Evolutionary conservation across 2,113 vertebrate species (phyloP).

Genomic region (Aleadryas rufinucha): DNA sequence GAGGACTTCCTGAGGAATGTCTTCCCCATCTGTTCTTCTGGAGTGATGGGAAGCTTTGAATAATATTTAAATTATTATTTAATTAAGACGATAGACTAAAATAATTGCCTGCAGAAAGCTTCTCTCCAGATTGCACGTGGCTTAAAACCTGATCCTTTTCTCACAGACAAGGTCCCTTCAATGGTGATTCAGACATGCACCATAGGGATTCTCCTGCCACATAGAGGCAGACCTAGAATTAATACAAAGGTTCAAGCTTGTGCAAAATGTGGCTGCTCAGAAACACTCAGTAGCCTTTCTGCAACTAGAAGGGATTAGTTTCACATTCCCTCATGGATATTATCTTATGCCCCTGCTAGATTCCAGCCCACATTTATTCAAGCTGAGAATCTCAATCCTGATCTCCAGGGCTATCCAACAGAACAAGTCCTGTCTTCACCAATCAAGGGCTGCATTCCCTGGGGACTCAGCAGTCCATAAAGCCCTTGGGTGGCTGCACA

Average conservation of each 20-base stretch:
- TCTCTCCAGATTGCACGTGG: neutral
- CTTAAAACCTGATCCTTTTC: neutral
- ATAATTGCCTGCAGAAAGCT: neutral
- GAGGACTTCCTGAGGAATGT: neutral
- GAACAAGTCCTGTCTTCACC: neutral
- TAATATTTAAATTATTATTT: neutral
- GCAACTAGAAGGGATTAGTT: neutral
- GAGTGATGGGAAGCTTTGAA: neutral
- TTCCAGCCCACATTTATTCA: neutral
- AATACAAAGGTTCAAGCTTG: neutral
- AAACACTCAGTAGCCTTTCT: neutral
- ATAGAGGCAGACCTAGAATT: rapidly evolving
- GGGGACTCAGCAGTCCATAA: neutral
- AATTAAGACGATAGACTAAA: neutral
- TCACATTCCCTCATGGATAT: neutral
- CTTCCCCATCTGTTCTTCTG: neutral
- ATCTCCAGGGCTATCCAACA: neutral
- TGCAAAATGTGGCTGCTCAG: neutral
- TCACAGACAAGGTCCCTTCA: neutral
- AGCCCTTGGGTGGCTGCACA: neutral
- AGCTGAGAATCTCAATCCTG: neutral
- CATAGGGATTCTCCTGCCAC: neutral
- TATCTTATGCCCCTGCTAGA: neutral
- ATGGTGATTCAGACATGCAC: neutral
- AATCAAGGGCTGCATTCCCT: neutral